Percentiles rank a stretch among this genome's conserved stretches.
These are phyloP conservation scores for Chaetogeoica ovagalla DNA, from an alignment of 2,888 invertebrate species.

Conservation along the genomic window DNA sequence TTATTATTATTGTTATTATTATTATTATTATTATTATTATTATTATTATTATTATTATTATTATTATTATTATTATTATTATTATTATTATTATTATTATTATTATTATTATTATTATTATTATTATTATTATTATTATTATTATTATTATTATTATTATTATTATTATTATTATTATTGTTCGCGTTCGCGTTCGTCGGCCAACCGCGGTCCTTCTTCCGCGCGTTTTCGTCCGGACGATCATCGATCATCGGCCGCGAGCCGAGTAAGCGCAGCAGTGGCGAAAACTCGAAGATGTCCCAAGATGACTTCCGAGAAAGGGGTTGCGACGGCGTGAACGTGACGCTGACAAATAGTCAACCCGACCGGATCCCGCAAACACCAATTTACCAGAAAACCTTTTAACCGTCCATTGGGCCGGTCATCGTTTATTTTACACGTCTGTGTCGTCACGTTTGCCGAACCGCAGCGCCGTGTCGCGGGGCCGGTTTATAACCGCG, in stretches of 20 bases:
- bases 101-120: too few species aligned
- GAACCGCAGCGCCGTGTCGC: not conserved
- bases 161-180: too few species aligned
- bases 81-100: too few species aligned
- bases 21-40: too few species aligned
- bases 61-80: too few species aligned
- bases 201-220: not conserved
- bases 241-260: slow-evolving; percentile 27
- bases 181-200: slow-evolving; percentile 14
- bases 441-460: not conserved
- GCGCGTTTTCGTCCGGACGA: not conserved
- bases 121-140: too few species aligned
- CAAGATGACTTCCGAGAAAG: not conserved
- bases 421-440: slow-evolving; percentile 21
- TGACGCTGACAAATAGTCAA: slow-evolving; percentile 52
- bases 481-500: not conserved
- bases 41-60: too few species aligned
- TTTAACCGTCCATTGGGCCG: not conserved
- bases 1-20: too few species aligned
- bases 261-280: too few species aligned
- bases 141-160: too few species aligned
- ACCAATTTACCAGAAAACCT: slow-evolving; percentile 41
- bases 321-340: slow-evolving; percentile 5
- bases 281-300: not conserved
- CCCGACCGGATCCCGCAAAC: slow-evolving; percentile 34